A percentile compares a stretch with the other conserved stretches of the same genome.
These are phyloP conservation scores for Uloborus plumipes DNA, from an alignment of 2,888 invertebrate species.

Conservation along the genomic window DNA sequence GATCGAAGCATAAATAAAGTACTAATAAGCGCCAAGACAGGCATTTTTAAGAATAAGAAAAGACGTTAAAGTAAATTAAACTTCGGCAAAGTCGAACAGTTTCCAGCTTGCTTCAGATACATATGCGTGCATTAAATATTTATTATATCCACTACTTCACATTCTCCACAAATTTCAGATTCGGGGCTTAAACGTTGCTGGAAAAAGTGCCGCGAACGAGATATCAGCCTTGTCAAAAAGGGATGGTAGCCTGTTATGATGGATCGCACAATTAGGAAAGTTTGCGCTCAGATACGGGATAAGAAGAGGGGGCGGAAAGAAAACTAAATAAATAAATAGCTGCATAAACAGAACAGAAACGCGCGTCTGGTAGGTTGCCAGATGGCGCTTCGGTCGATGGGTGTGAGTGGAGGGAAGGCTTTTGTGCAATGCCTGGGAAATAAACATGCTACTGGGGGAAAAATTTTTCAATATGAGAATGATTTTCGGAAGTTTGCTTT, in stretches of 20 bases:
- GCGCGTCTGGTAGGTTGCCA: conserved; percentile 6
- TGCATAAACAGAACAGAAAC: conserved; percentile 29
- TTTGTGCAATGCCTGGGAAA: no score
- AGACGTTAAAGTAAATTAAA: no score
- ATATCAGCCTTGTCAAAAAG: conserved; percentile 35
- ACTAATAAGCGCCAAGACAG: no score
- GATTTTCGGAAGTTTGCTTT: no score
- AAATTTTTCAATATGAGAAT: no score
- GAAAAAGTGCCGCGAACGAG: conserved; percentile 1
- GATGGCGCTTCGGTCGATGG: conserved; percentile 36
- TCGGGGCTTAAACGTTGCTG: conserved; percentile 9
- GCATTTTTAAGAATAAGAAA: no score
- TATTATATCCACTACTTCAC: conserved; percentile 20
- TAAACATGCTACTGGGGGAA: no score
- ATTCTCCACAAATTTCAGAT: conserved; percentile 8
- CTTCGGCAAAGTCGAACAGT: not conserved
- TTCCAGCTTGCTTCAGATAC: not conserved
- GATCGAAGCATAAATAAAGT: no score
- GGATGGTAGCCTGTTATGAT: conserved; percentile 42
- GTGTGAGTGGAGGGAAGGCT: not conserved
- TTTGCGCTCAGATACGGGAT: conserved; percentile 29
- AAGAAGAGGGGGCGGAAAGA: conserved; percentile 3
- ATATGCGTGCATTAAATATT: conserved; percentile 35
- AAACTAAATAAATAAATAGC: conserved; percentile 51
- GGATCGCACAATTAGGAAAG: conserved; percentile 52